Percentiles rank a stretch among this genome's conserved stretches.
These are phyloP conservation scores for Falcunculus frontatus DNA, from an alignment of 2,113 vertebrate species.

Conservation along the genomic window DNA sequence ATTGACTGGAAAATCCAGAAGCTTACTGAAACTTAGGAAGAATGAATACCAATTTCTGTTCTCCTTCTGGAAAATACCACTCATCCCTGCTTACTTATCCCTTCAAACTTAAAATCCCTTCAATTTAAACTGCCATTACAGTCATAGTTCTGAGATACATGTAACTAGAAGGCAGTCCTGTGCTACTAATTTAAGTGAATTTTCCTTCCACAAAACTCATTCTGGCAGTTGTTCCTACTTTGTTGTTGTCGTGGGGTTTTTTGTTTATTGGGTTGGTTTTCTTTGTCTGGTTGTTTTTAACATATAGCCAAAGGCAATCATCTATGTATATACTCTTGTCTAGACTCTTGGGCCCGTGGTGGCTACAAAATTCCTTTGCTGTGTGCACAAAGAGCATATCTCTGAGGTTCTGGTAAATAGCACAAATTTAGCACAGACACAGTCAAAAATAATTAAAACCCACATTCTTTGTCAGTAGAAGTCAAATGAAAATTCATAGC, in stretches of 20 bases:
- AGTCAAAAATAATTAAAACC: neutral
- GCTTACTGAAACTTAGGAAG: neutral
- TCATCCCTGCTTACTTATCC: neutral
- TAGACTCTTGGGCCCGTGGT: neutral
- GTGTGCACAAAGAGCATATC: neutral
- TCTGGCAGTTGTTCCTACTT: neutral
- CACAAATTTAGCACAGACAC: neutral
- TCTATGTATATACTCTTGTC: neutral
- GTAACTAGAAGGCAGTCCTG: neutral
- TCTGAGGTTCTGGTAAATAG: neutral
- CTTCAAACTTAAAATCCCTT: neutral
- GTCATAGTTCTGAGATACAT: neutral
- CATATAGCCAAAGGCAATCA: neutral
- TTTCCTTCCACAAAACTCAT: neutral
- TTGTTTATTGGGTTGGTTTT: neutral
- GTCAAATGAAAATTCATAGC: neutral
- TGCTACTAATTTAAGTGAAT: neutral
- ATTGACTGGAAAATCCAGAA: neutral
- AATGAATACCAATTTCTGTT: neutral
- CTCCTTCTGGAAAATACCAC: neutral
- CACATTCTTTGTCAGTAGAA: neutral
- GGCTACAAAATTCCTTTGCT: neutral
- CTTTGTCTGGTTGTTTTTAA: neutral
- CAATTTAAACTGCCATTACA: neutral
- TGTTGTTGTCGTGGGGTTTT: neutral